Conservation (phyloP, 30 jellyfish, hydroid and myxozoan species). For the Nemopilema nomurai region DNA sequence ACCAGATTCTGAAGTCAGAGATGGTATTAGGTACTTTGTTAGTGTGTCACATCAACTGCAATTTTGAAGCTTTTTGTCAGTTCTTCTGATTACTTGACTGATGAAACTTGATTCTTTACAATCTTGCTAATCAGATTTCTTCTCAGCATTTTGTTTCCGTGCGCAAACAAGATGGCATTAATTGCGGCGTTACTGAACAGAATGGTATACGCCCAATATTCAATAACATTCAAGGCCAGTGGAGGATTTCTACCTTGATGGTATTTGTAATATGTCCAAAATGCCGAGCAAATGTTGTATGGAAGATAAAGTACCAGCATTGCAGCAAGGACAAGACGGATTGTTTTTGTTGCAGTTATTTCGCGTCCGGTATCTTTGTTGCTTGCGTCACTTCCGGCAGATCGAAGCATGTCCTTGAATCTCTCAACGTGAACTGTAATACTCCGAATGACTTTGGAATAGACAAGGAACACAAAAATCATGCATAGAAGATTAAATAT, state of each 20-base stretch:
- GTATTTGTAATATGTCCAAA: conserved; percentile 22
- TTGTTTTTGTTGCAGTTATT: conserved; percentile 47
- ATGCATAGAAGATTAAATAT: not conserved
- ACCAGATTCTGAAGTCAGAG: no score
- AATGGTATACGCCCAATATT: conserved; percentile 2
- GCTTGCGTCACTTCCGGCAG: not conserved
- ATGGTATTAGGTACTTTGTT: no score
- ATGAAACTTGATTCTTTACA: not conserved
- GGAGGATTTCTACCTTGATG: conserved; percentile 1
- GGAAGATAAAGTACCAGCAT: conserved; percentile 37
- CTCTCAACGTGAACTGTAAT: conserved; percentile 11
- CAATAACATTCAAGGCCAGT: not conserved
- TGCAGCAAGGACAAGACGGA: conserved; percentile 43
- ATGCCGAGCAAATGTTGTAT: conserved; percentile 9
- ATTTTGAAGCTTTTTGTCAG: no score
- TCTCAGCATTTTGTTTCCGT: conserved; percentile 32
- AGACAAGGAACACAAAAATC: conserved; percentile 9
- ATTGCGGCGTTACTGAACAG: conserved; percentile 39
- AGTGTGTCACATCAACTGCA: no score
- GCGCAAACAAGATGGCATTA: conserved; percentile 35
- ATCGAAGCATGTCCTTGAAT: not conserved
- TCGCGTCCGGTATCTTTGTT: conserved; percentile 30
- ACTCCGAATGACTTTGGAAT: conserved; percentile 17
- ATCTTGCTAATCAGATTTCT: conserved; percentile 7
- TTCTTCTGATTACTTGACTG: not conserved